phyloP scores from a whole-genome alignment of 2,113 vertebrate genomes.

The Myiozetetes cayanensis region DNA sequence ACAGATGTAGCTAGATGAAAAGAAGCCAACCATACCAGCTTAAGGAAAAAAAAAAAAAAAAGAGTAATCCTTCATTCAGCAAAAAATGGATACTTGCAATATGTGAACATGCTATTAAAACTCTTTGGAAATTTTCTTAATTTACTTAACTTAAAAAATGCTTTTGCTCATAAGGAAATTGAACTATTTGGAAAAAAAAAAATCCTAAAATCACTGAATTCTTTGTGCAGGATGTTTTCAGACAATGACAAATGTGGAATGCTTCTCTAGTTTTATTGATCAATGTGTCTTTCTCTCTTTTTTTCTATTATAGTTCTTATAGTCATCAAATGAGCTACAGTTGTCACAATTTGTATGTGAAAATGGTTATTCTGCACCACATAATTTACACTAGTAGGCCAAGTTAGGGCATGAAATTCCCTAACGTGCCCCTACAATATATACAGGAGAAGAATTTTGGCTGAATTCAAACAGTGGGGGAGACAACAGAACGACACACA shows the following conservation, averaged over 20 bases:
- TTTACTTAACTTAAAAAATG: not conserved
- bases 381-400: not conserved
- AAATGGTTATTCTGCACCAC: not conserved
- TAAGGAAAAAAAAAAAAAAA: not conserved
- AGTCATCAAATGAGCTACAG: not conserved
- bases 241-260: not conserved
- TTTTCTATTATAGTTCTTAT: not conserved
- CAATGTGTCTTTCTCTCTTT: not conserved
- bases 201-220: not conserved
- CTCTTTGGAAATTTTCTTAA: not conserved
- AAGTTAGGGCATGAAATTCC: not conserved
- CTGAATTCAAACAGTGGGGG: not conserved
- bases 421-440: not conserved
- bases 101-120: not conserved
- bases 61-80: not conserved
- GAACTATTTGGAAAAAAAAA: not conserved
- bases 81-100: not conserved
- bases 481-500: not conserved
- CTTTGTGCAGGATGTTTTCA: not conserved
- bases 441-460: not conserved
- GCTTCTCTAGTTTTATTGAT: not conserved
- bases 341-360: not conserved
- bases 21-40: conserved; percentile 5
- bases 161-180: not conserved
- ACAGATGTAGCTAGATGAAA: conserved; percentile 49